Percentiles rank a stretch among this genome's conserved stretches.
phyloP scores from a whole-genome alignment of 2,888 invertebrate species.

The Chrysolina haemoptera region DNA sequence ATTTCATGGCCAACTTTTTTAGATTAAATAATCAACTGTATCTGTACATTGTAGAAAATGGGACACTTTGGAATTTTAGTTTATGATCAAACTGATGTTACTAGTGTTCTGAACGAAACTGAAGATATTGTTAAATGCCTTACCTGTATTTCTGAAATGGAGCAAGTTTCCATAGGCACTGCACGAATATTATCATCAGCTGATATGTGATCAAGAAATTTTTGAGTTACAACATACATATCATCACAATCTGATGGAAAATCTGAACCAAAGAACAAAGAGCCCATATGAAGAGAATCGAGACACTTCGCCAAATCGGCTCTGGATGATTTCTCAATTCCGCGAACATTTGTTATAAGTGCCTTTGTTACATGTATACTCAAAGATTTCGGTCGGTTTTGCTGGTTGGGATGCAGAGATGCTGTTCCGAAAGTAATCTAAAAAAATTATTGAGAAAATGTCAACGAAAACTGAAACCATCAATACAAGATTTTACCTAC shows the following conservation, averaged over 20 bases:
- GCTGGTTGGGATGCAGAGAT: slow-evolving; percentile 83
- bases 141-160: slow-evolving; percentile 2
- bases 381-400: slow-evolving; percentile 89
- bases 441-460: slow-evolving; percentile 48
- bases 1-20: no score
- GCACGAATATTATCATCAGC: slow-evolving; percentile 70
- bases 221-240: slow-evolving; percentile 84
- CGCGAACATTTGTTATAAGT: slow-evolving; percentile 79
- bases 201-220: slow-evolving; percentile 81
- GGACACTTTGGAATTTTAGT: no score
- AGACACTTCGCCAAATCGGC: slow-evolving; percentile 87
- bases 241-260: slow-evolving; percentile 83
- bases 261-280: slow-evolving; percentile 81
- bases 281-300: slow-evolving; percentile 82
- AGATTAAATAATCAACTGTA: no score
- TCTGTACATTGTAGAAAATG: no score
- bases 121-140: neutral
- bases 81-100: no score
- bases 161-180: neutral
- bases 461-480: neutral
- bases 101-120: neutral
- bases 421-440: slow-evolving; percentile 86
- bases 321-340: slow-evolving; percentile 78
- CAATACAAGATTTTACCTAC: no score
- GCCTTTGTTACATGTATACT: slow-evolving; percentile 88